phyloP scores from a whole-genome alignment of 2,797 vertebrate genomes.

The Nyctalus aviator region DNA sequence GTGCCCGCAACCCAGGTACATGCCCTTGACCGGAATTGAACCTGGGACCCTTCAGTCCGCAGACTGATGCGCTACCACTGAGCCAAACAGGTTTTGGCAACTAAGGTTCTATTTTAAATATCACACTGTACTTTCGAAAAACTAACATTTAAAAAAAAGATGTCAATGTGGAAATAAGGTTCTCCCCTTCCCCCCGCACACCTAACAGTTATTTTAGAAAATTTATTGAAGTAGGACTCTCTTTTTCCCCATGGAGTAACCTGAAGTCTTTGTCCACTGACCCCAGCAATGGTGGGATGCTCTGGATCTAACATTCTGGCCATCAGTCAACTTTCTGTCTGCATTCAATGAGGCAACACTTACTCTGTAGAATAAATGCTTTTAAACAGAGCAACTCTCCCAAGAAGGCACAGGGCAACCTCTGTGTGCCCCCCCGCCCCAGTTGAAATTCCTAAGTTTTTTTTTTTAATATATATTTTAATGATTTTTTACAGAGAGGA shows the following conservation, averaged over 20 bases:
- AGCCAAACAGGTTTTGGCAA: no score
- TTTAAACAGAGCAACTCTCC: slow-evolving; percentile 3
- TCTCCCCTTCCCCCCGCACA: not conserved
- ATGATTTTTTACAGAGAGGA: no score
- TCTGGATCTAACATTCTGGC: slow-evolving; percentile 28
- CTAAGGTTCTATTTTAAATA: not conserved
- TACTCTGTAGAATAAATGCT: slow-evolving; percentile 9
- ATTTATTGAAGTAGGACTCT: not conserved
- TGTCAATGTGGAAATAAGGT: not conserved
- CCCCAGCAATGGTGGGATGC: not conserved
- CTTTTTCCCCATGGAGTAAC: not conserved
- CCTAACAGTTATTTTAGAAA: slow-evolving; percentile 16
- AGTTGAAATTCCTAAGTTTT: not conserved
- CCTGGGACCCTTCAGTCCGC: no score
- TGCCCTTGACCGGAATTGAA: no score
- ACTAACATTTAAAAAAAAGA: not conserved
- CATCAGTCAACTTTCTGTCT: slow-evolving; percentile 4
- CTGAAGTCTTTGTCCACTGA: not conserved
- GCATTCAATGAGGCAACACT: not conserved
- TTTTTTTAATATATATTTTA: no score
- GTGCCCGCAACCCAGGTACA: no score
- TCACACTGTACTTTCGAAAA: slow-evolving; percentile 13
- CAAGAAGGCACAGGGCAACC: not conserved
- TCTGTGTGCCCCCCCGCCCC: not conserved
- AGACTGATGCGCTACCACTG: no score